These are phyloP conservation scores for Rhineura floridana DNA, from an alignment of 2,113 vertebrate genomes.

Conservation along the genomic window DNA sequence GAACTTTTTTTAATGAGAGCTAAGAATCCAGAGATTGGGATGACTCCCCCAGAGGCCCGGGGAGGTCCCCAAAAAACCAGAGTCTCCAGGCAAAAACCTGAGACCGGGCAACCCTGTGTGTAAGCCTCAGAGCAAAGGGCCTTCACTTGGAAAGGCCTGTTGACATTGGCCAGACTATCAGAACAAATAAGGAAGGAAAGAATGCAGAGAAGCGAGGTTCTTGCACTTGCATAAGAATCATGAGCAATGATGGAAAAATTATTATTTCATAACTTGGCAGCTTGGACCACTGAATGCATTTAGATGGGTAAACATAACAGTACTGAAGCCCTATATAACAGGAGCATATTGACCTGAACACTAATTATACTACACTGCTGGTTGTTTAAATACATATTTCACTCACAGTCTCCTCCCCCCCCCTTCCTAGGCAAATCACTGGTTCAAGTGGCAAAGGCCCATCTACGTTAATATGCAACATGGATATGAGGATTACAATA, in stretches of 20 bases:
- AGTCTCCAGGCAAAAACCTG: too few relatives aligned
- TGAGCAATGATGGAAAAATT: neutral
- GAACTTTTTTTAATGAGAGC: too few relatives aligned
- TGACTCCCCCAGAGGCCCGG: too few relatives aligned
- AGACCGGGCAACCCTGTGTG: too few relatives aligned
- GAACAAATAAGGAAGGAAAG: neutral
- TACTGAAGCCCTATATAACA: neutral
- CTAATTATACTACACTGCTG: neutral
- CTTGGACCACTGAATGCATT: neutral
- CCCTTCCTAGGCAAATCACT: constrained; percentile 12
- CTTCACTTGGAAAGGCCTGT: neutral
- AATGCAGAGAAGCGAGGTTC: neutral
- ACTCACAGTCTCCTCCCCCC: neutral
- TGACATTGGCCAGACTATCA: neutral
- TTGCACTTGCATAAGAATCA: neutral
- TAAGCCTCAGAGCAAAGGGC: neutral
- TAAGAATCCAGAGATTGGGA: neutral
- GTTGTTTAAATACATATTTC: neutral
- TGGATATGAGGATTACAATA: neutral
- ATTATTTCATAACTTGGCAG: neutral
- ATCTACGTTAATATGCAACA: neutral
- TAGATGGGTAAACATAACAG: neutral
- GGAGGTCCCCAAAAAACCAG: too few relatives aligned
- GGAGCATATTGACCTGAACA: neutral
- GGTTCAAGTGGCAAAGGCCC: neutral